phyloP scores from a whole-genome alignment of 2,797 vertebrate genomes.

The Ficedula albicollis region DNA sequence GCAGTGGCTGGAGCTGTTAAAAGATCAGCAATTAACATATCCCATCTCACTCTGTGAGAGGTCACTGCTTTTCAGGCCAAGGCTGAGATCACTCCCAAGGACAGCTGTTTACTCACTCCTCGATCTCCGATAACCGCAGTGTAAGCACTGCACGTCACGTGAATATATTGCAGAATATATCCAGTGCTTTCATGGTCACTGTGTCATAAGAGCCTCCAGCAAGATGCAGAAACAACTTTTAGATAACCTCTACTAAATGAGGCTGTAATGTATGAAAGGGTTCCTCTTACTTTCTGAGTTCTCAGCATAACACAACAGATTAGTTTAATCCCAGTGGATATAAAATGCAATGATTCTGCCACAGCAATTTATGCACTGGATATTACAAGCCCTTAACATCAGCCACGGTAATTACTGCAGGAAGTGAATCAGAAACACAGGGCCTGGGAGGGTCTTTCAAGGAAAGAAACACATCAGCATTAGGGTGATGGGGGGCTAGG shows the following conservation, averaged over 20 bases:
- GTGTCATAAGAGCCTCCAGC: background rate
- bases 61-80: background rate
- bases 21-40: conserved; percentile 42
- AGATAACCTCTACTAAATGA: conserved; percentile 2
- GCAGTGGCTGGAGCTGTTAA: background rate
- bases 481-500: background rate
- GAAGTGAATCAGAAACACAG: background rate
- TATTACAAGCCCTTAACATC: background rate
- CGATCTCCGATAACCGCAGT: background rate
- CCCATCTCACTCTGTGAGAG: background rate
- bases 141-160: background rate
- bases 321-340: conserved; percentile 1
- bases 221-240: background rate
- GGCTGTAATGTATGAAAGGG: background rate
- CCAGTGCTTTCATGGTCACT: background rate
- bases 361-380: background rate
- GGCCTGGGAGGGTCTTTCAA: background rate
- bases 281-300: background rate
- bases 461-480: background rate
- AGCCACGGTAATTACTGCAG: background rate
- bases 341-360: background rate
- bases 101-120: background rate
- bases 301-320: conserved; percentile 9
- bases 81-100: conserved; percentile 1
- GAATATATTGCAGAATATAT: background rate